Evolutionary conservation across 2,113 vertebrate genomes (phyloP).

Genomic region (Nesoenas mayeri): DNA sequence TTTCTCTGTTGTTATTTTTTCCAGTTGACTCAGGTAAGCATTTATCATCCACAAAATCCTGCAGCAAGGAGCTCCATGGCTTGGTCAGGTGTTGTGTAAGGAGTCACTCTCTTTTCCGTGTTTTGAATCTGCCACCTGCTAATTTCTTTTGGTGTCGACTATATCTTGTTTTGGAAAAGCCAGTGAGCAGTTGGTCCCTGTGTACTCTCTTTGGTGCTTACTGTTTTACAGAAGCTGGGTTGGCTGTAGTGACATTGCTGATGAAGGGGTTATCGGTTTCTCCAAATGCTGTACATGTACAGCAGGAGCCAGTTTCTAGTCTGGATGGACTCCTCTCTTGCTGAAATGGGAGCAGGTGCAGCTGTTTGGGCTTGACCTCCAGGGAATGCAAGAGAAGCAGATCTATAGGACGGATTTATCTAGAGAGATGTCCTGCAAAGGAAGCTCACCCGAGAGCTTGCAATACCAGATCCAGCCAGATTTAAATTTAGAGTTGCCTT

Average conservation of each 20-base stretch:
- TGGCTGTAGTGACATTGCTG: neutral
- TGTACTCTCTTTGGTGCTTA: neutral
- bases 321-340: neutral
- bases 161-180: neutral
- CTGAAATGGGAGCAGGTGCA: neutral
- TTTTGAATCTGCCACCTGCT: neutral
- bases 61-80: neutral
- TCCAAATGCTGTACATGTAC: neutral
- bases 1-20: neutral
- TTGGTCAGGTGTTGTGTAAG: neutral
- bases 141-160: neutral
- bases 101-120: neutral
- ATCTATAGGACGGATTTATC: neutral
- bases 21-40: neutral
- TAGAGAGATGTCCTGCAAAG: neutral
- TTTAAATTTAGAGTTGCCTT: neutral
- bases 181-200: neutral
- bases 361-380: neutral
- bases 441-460: neutral
- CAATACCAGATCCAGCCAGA: neutral
- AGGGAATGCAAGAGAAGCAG: neutral
- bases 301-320: neutral
- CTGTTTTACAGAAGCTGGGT: neutral
- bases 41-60: neutral
- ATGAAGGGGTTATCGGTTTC: neutral